phyloP scores from a whole-genome alignment of 2,888 invertebrate genomes.

The Cantharis nigra region DNA sequence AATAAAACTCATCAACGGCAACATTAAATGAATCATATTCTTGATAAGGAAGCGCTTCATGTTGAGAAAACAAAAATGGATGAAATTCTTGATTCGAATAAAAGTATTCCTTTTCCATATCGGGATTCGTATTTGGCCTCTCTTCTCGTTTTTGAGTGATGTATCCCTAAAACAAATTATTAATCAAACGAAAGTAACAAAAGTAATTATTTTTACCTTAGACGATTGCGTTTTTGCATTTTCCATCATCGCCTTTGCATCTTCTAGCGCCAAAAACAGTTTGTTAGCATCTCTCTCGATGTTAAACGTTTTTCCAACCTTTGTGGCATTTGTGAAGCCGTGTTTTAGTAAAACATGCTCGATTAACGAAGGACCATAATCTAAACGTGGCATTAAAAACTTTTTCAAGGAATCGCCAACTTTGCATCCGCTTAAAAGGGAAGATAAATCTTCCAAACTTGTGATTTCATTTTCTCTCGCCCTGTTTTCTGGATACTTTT shows the following conservation, averaged over 20 bases:
- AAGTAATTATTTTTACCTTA: too few relatives aligned
- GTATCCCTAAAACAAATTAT: too few relatives aligned
- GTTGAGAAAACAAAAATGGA: constrained; percentile 82
- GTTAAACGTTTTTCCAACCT: constrained; percentile 70
- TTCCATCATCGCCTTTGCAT: constrained; percentile 67
- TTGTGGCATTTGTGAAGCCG: constrained; percentile 66
- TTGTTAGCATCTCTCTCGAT: constrained; percentile 64
- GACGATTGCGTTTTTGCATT: constrained; percentile 59
- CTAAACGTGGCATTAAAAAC: constrained; percentile 77
- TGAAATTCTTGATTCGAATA: constrained; percentile 92
- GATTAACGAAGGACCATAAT: constrained; percentile 89
- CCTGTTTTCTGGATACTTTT: constrained; percentile 84
- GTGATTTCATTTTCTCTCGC: constrained; percentile 69
- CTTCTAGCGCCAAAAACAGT: constrained; percentile 67
- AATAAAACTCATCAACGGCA: constrained; percentile 96
- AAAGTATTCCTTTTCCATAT: constrained; percentile 63
- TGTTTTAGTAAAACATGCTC: constrained; percentile 83
- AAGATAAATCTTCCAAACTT: constrained; percentile 60
- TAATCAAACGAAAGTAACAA: too few relatives aligned
- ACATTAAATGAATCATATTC: constrained; percentile 79
- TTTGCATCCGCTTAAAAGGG: constrained; percentile 67
- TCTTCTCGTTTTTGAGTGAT: constrained; percentile 85
- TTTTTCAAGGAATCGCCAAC: constrained; percentile 80
- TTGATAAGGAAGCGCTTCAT: constrained; percentile 62
- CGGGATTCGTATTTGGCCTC: constrained; percentile 61